Evolutionary conservation across 1,140 invertebrate species (phyloP).

Genomic region (Drosophila tani): DNA sequence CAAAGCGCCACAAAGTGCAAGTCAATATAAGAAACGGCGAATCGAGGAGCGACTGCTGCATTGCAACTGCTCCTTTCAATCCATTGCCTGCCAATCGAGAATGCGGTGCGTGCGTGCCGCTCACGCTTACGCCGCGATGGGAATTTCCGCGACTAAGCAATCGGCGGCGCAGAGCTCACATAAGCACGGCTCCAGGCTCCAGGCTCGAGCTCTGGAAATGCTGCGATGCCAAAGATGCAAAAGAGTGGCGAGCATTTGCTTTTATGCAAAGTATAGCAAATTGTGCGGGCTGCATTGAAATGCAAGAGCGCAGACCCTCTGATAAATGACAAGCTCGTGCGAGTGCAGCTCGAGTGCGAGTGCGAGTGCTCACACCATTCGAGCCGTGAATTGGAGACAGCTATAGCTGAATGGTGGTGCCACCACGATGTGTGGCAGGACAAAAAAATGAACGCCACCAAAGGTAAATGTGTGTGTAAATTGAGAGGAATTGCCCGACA

Average conservation of each 20-base stretch:
- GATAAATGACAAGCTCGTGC: slow-evolving; percentile 68
- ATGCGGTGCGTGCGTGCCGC: slow-evolving; percentile 42
- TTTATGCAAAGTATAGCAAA: slow-evolving; percentile 72
- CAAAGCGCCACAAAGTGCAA: slow-evolving; percentile 71
- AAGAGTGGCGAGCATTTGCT: slow-evolving; percentile 45
- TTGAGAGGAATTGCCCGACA: slow-evolving; percentile 35
- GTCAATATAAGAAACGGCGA: slow-evolving; percentile 57
- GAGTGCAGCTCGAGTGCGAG: slow-evolving; percentile 27
- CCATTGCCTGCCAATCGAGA: slow-evolving; percentile 56
- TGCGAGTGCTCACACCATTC: background rate
- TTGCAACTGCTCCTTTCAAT: slow-evolving; percentile 46
- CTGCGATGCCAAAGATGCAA: slow-evolving; percentile 2
- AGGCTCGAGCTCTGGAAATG: background rate
- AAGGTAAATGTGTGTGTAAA: slow-evolving; percentile 32
- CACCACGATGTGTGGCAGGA: slow-evolving; percentile 19
- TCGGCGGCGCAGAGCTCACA: slow-evolving; percentile 38
- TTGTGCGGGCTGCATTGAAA: slow-evolving; percentile 65
- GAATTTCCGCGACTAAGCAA: slow-evolving; percentile 53
- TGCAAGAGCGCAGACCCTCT: slow-evolving; percentile 48
- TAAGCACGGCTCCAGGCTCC: slow-evolving; percentile 16
- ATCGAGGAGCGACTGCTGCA: slow-evolving; percentile 18
- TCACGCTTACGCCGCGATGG: slow-evolving; percentile 17
- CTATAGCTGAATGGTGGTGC: slow-evolving; percentile 1
- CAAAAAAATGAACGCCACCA: background rate
- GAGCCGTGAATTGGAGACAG: slow-evolving; percentile 19